Base-by-base conservation (phyloP, 1,140 invertebrate genomes). In the Ips typographus region DNA sequence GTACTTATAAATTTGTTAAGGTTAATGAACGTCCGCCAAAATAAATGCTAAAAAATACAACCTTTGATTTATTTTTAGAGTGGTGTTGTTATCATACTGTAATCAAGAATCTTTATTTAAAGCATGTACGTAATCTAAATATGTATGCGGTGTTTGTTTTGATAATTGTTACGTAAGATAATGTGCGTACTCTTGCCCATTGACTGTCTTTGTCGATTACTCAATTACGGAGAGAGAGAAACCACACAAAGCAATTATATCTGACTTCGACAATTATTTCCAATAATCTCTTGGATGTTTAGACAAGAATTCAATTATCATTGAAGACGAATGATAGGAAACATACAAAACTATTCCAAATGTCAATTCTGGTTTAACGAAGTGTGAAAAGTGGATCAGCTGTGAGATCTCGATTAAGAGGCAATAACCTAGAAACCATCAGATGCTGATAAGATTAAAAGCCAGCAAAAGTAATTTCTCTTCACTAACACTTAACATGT, bases 1-100 rank as follows among this genome's bases (percentile, higher is more conserved):
- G 63, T 65, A 56, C 51, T 41, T 56, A 43, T 42, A 36, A 60
- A 52, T 22, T 59, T 67, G 47, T 59, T 65, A 47, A 52, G 65
- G 65, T 60, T 67, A 67, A 59, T 52, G 57, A 59, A 59, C 65
- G 37, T 44, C 37, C 42, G 55, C 65, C 65, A 67, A 58, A 67
- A 67, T 53, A 67, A 67, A 58, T 60, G 36, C 40, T 51, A 59
- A 67, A 63, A 59, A 59, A 59, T 52, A 67, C 44, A 60, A 49
- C 41, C 44, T 60, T 37, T 22, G 57, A 59, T 57, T 56, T 67
- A 59, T 59, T 59, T 67, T 59, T 67, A 59, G 65, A 43, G 4
- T 22, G 36, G 38, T 5, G 41, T 51, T 6, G 40, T 67, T 60
- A 67, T 59, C 56, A 59, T 41, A 40, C 57, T 6, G 47, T 67